Percentiles rank a stretch among this genome's conserved stretches.
phyloP scores from a whole-genome alignment of 2,888 invertebrate genomes.

The Acronicta leporina region DNA sequence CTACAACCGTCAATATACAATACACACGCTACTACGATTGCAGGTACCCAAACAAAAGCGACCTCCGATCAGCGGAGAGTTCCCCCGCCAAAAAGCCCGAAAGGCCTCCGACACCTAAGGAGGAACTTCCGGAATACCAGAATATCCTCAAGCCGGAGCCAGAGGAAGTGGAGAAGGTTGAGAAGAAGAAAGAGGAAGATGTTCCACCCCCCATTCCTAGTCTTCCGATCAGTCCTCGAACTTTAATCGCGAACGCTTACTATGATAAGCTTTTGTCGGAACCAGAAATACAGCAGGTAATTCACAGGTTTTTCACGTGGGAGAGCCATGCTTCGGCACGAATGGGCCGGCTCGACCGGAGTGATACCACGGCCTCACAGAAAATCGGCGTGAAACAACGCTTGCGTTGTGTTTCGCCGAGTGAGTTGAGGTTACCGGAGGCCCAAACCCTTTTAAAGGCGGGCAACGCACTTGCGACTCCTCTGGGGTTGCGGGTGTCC shows the following conservation, averaged over 20 bases:
- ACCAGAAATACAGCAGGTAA: constrained; percentile 93
- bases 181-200: constrained; percentile 72
- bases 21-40: constrained; percentile 45
- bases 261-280: constrained; percentile 93
- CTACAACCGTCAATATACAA: constrained; percentile 29
- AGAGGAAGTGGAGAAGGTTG: constrained; percentile 60
- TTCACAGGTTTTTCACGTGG: no score
- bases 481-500: no score
- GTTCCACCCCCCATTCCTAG: constrained; percentile 85
- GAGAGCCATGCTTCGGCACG: no score
- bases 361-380: no score
- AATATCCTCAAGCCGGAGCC: constrained; percentile 64
- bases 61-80: constrained; percentile 74
- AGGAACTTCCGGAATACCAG: constrained; percentile 81
- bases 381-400: no score
- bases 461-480: no score
- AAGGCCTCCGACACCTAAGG: constrained; percentile 33
- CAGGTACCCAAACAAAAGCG: constrained; percentile 82
- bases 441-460: no score
- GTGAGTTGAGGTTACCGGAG: no score
- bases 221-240: constrained; percentile 83
- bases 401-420: no score
- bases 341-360: no score
- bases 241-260: constrained; percentile 92
- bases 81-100: constrained; percentile 75